Conservation (phyloP, 2,888 invertebrate species). For the Synanthedon andrenaeformis region DNA sequence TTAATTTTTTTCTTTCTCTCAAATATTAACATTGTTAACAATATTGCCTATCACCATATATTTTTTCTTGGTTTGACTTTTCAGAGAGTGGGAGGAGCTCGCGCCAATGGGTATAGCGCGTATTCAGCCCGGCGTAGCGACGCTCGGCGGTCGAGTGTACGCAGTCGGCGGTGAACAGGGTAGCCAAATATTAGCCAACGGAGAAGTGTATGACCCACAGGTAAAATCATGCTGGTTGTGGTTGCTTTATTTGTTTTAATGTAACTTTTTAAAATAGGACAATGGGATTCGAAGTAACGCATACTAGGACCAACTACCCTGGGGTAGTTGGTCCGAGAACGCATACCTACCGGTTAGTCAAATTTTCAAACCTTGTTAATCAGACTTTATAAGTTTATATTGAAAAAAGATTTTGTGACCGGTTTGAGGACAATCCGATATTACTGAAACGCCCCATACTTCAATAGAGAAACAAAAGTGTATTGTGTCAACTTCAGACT, state of each 20-base stretch:
- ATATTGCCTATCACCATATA: too few relatives aligned
- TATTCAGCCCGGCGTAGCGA: constrained; percentile 88
- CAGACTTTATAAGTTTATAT: too few relatives aligned
- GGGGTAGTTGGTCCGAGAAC: too few relatives aligned
- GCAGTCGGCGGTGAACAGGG: constrained; percentile 94
- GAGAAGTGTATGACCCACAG: constrained; percentile 85
- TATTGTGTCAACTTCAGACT: constrained; percentile 30
- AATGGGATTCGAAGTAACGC: too few relatives aligned
- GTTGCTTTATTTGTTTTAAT: too few relatives aligned
- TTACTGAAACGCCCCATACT: not conserved
- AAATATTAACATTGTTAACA: too few relatives aligned
- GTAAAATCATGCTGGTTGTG: constrained; percentile 24
- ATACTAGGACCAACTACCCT: too few relatives aligned
- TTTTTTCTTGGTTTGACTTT: not conserved
- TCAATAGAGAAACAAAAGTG: not conserved
- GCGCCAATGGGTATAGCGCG: constrained; percentile 86
- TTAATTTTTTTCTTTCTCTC: too few relatives aligned
- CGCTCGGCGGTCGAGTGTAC: constrained; percentile 86
- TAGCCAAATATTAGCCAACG: constrained; percentile 88
- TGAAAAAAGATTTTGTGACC: too few relatives aligned
- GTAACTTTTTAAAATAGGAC: not conserved
- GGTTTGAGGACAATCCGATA: too few relatives aligned
- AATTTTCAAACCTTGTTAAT: too few relatives aligned
- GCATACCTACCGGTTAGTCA: too few relatives aligned
- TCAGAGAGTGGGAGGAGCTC: constrained; percentile 83